These are phyloP conservation scores for Buteo buteo DNA, from an alignment of 2,113 vertebrate species.

Conservation along the genomic window DNA sequence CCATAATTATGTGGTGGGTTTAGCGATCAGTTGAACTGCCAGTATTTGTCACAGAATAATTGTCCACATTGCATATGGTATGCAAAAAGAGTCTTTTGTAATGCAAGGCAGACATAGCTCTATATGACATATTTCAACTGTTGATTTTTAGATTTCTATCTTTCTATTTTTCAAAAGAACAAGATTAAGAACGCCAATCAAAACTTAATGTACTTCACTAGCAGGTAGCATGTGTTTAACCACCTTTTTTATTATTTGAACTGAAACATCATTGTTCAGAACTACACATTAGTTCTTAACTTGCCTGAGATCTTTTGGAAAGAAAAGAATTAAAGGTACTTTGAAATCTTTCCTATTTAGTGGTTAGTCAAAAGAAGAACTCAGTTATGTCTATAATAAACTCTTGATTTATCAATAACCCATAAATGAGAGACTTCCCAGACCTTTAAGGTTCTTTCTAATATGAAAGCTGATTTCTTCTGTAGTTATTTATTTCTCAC, in stretches of 20 bases:
- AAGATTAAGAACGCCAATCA: background rate
- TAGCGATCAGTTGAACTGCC: background rate
- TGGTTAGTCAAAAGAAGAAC: background rate
- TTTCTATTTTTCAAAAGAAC: background rate
- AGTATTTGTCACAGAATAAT: background rate
- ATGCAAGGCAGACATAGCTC: background rate
- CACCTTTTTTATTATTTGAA: background rate
- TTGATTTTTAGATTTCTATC: background rate
- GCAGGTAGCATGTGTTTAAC: background rate
- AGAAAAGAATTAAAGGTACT: background rate
- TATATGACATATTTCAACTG: background rate
- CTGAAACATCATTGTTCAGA: background rate
- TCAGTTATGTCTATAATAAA: background rate
- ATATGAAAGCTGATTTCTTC: background rate
- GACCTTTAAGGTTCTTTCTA: background rate
- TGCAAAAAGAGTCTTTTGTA: background rate
- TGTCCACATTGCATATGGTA: background rate
- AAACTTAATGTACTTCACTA: background rate
- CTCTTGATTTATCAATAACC: conserved; percentile 33
- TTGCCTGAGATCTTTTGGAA: background rate
- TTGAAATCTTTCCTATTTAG: background rate
- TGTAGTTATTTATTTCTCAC: background rate
- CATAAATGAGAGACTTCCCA: background rate
- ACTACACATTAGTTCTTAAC: background rate
- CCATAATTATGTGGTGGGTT: background rate